Conservation (phyloP, 2,797 vertebrate genomes). For the Hydrolagus colliei region DNA sequence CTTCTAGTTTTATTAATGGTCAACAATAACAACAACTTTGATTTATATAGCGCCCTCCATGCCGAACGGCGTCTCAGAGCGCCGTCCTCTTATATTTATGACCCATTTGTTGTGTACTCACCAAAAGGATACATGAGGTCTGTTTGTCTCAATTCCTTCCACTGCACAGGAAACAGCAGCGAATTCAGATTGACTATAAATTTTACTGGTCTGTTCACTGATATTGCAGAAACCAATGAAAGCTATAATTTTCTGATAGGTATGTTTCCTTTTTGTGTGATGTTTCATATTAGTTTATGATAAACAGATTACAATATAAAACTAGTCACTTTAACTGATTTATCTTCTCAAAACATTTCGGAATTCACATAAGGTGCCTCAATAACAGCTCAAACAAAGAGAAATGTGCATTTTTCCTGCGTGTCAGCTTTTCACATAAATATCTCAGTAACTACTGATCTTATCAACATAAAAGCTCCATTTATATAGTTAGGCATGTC, state of each 20-base stretch:
- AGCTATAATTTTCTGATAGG: slow-evolving; percentile 8
- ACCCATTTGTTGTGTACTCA: too few species aligned
- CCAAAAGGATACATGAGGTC: too few species aligned
- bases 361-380: slow-evolving; percentile 5
- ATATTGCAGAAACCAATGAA: not conserved
- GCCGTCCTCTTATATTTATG: too few species aligned
- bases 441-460: slow-evolving; percentile 94
- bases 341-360: slow-evolving; percentile 1
- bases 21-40: too few species aligned
- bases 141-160: not conserved
- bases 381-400: slow-evolving; percentile 25
- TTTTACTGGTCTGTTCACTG: not conserved
- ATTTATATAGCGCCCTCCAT: too few species aligned
- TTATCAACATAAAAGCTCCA: slow-evolving; percentile 87
- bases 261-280: not conserved
- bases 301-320: slow-evolving; percentile 27
- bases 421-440: slow-evolving; percentile 89
- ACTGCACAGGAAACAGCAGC: not conserved
- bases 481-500: slow-evolving; percentile 81
- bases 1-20: too few species aligned
- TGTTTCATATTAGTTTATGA: slow-evolving; percentile 24
- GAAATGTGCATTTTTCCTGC: slow-evolving; percentile 37
- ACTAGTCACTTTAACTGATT: slow-evolving; percentile 18
- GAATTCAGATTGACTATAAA: slow-evolving; percentile 27
- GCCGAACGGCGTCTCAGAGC: too few species aligned